A percentile compares a stretch with the other conserved stretches of the same genome.
Conservation (phyloP, 2,113 vertebrate species). For the Salminus brasiliensis region DNA sequence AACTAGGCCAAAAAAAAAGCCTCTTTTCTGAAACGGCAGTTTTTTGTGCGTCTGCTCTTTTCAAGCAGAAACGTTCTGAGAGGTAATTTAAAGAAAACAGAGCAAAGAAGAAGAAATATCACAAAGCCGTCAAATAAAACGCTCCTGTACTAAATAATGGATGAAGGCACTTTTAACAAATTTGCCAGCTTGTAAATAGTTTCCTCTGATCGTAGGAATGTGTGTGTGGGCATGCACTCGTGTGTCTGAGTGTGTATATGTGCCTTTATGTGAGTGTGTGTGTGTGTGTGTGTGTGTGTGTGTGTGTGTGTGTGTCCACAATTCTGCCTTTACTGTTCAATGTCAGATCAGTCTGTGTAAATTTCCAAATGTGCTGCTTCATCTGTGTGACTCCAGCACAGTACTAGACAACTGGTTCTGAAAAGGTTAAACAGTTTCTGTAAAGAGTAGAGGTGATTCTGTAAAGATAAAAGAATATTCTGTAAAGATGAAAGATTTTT, state of each 20-base stretch:
- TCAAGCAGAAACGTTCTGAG: background rate
- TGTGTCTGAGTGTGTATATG: background rate
- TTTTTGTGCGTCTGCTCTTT: slow-evolving; percentile 9
- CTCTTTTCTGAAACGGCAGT: slow-evolving; percentile 26
- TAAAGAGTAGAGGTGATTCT: no score
- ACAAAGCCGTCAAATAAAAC: background rate
- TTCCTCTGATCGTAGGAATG: background rate
- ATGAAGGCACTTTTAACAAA: background rate
- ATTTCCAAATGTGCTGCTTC: no score
- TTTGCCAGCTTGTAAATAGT: no score
- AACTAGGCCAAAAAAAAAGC: slow-evolving; percentile 15
- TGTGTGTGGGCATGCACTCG: no score
- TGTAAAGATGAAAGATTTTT: background rate
- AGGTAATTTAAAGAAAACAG: background rate
- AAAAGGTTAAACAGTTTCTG: no score
- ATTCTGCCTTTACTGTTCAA: no score
- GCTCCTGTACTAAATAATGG: background rate
- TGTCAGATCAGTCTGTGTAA: no score
- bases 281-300: background rate
- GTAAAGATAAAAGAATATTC: background rate
- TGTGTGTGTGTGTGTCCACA: background rate
- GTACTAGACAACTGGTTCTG: no score
- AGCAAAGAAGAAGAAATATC: background rate
- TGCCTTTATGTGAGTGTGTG: background rate
- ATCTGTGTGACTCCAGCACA: no score